These are phyloP conservation scores for Cygnus buccinator DNA, from an alignment of 2,113 vertebrate species.

Conservation along the genomic window DNA sequence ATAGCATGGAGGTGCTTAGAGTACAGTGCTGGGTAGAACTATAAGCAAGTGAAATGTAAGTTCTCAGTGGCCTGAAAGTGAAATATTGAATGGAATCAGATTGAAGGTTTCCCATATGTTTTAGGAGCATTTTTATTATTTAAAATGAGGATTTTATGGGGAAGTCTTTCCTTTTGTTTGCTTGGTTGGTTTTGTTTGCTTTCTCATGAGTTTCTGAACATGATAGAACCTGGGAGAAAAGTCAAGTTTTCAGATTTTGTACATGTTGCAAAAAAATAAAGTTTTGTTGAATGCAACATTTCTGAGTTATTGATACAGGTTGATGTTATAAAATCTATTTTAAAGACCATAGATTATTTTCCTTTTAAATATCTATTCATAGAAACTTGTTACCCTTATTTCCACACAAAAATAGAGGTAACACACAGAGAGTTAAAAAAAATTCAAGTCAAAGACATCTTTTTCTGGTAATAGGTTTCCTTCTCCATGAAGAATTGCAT, in stretches of 20 bases:
- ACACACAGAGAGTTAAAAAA: not conserved
- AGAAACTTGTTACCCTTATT: not conserved
- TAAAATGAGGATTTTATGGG: not conserved
- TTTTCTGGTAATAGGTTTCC: rapidly evolving
- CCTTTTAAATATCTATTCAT: not conserved
- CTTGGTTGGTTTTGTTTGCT: not conserved
- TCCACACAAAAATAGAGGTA: not conserved
- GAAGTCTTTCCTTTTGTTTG: not conserved
- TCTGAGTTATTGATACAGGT: rapidly evolving
- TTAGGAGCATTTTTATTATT: not conserved
- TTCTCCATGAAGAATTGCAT: not conserved
- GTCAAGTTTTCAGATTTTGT: not conserved
- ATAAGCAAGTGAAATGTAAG: not conserved
- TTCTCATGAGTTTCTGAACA: not conserved
- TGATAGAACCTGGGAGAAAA: not conserved
- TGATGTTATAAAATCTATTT: not conserved
- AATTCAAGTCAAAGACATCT: not conserved
- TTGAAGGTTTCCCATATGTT: not conserved
- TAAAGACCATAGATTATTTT: not conserved
- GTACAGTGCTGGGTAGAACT: not conserved
- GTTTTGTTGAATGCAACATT: not conserved
- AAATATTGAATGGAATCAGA: not conserved
- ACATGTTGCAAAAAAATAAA: not conserved
- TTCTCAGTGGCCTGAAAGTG: not conserved
- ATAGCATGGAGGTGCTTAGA: not conserved